Evolutionary conservation across 2,797 vertebrate species (phyloP), one percentile per base, ranked within the genome.

Genomic region (Esox masquinongy): DNA sequence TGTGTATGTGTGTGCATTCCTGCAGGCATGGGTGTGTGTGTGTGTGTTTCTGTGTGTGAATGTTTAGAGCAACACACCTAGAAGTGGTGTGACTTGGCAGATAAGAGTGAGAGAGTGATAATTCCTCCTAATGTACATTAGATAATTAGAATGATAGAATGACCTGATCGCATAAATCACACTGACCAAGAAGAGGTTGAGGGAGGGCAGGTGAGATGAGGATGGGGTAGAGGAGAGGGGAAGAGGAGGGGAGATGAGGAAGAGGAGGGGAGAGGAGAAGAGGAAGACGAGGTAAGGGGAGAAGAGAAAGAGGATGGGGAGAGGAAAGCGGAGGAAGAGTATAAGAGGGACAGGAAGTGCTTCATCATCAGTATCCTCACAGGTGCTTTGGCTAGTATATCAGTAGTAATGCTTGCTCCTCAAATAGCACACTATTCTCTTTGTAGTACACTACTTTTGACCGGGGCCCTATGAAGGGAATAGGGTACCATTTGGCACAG

Each of bases 101-200:
- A 31, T 87, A 81, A 82, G 80, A 31, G 82, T 64, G 34, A 83
- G 86, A 82, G 90, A 90, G 84, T 79, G 84, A 86, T 87, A 88
- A 81, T 88, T 87, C 82, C 83, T 83, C 82, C 82, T 85, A 86
- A 83, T 81, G 87, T 93, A 93, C 92, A 92, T 93, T 90, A 88
- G 88, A 85, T 93, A 91, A 92, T 93, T 92, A 92, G 87, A 91
- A 87, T 77, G 83, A 88, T 82, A 68, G 84, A 87, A 84, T 88
- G 89, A 92, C 89, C 90, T 84, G 83, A 71, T 74, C 85, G 82
- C 79, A 86, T 93, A 92, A 93, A 93, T 93, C 91, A 92, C 82
- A n/a, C 19, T 73, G 68, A 19, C 9, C 31, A 1, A 36, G n/a
- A 17, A n/a, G 36, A 16, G 34, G 8, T 7, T 34, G 66, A 19